Conservation (phyloP, 2,888 invertebrate species). For the Sphaerophoria taeniata region DNA sequence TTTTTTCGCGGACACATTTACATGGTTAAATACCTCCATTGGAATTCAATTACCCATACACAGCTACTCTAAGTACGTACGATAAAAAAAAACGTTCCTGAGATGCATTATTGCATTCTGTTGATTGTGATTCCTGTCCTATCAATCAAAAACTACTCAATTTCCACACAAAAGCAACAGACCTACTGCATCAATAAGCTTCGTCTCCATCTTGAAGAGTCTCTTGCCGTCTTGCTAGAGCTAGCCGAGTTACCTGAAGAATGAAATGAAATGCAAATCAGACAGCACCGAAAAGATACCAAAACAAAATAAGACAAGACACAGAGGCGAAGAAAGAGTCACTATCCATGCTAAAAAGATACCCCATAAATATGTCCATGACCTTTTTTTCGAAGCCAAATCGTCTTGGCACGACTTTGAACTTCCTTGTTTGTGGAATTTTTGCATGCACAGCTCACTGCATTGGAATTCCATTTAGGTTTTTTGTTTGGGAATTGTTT, state of each 20-base stretch:
- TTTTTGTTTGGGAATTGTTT: background rate
- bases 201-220: background rate
- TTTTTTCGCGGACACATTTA: background rate
- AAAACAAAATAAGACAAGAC: slow-evolving; percentile 22
- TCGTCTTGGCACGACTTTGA: slow-evolving; percentile 76
- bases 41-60: slow-evolving; percentile 49
- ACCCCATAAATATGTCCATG: slow-evolving; percentile 75
- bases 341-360: slow-evolving; percentile 35
- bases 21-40: slow-evolving; percentile 34
- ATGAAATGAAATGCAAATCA: slow-evolving; percentile 66
- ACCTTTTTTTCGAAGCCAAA: slow-evolving; percentile 74
- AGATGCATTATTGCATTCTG: slow-evolving; percentile 29
- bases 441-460: slow-evolving; percentile 72
- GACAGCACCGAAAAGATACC: slow-evolving; percentile 8
- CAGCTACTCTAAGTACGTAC: background rate
- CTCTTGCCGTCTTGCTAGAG: background rate
- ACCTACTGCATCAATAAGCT: slow-evolving; percentile 23
- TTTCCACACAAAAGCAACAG: slow-evolving; percentile 45
- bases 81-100: background rate
- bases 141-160: slow-evolving; percentile 67
- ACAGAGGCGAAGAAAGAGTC: slow-evolving; percentile 19
- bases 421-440: slow-evolving; percentile 75
- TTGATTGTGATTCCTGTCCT: slow-evolving; percentile 45
- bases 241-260: background rate
- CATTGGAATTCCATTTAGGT: slow-evolving; percentile 69